phyloP scores from a whole-genome alignment of 2,113 vertebrate genomes.

The Pluvialis apricaria region DNA sequence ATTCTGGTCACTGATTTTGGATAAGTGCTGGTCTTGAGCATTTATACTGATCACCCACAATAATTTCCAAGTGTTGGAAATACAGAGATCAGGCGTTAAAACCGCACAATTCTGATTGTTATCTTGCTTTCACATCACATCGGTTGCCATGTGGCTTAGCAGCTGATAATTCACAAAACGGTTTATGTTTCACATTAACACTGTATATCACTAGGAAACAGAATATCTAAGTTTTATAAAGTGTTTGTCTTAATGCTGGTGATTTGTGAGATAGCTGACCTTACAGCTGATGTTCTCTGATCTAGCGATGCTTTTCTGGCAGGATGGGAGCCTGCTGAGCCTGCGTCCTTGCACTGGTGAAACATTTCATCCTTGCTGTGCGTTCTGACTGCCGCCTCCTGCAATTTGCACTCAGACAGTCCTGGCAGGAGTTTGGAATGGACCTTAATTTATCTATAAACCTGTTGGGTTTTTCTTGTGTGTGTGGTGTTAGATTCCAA shows the following conservation, averaged over 20 bases:
- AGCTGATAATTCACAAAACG: background rate
- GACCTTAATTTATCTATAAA: background rate
- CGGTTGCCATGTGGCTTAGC: background rate
- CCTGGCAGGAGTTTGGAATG: background rate
- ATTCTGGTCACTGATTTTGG: background rate
- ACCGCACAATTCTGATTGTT: background rate
- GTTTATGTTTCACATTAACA: background rate
- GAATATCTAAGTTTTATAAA: background rate
- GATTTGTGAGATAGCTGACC: background rate
- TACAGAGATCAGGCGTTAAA: background rate
- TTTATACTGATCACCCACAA: background rate
- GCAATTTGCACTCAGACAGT: background rate
- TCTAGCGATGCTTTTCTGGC: background rate
- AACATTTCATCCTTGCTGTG: background rate
- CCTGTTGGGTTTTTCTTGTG: background rate
- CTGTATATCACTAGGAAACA: constrained; percentile 1
- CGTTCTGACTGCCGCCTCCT: background rate
- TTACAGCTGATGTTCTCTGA: background rate
- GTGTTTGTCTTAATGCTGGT: background rate
- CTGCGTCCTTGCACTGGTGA: background rate
- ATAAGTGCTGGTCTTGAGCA: background rate
- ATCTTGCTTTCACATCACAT: background rate
- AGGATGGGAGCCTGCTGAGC: background rate
- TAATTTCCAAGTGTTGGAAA: background rate
- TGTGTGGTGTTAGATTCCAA: background rate